A percentile compares a stretch with the other conserved stretches of the same genome.
phyloP scores from a whole-genome alignment of 2,113 vertebrate species.

The Calypte anna region DNA sequence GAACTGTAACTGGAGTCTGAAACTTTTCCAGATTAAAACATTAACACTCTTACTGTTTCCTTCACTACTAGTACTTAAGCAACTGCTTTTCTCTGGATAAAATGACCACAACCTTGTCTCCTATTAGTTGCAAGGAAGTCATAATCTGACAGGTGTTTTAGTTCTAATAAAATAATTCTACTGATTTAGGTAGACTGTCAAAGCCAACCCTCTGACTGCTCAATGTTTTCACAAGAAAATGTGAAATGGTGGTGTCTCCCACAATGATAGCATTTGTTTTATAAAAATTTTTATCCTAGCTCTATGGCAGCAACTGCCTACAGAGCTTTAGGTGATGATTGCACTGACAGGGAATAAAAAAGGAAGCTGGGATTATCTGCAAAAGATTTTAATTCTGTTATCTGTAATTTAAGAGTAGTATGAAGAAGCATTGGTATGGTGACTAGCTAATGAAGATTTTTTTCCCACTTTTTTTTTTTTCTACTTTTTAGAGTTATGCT shows the following conservation, averaged over 20 bases:
- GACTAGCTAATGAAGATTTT: not conserved
- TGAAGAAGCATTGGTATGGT: not conserved
- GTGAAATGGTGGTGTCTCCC: not conserved
- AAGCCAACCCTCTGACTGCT: not conserved
- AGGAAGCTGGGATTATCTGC: not conserved
- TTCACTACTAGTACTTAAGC: not conserved
- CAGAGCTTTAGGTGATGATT: not conserved
- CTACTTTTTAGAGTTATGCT: not conserved
- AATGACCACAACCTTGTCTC: not conserved
- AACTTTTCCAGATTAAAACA: not conserved
- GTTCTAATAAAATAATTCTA: not conserved
- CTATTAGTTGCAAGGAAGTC: not conserved
- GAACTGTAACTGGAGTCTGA: not conserved
- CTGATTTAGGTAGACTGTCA: not conserved
- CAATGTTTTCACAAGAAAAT: not conserved
- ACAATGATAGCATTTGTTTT: not conserved
- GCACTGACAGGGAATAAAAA: not conserved
- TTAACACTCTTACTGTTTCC: not conserved
- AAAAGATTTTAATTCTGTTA: not conserved
- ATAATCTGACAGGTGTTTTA: not conserved
- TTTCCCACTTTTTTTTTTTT: not conserved
- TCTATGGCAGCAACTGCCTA: not conserved
- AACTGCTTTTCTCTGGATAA: not conserved
- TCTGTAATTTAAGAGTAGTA: not conserved
- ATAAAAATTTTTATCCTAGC: not conserved